Evolutionary conservation across 1,140 invertebrate genomes (phyloP), one percentile per base, ranked within the genome.

Genomic region (Conus ventricosus): DNA sequence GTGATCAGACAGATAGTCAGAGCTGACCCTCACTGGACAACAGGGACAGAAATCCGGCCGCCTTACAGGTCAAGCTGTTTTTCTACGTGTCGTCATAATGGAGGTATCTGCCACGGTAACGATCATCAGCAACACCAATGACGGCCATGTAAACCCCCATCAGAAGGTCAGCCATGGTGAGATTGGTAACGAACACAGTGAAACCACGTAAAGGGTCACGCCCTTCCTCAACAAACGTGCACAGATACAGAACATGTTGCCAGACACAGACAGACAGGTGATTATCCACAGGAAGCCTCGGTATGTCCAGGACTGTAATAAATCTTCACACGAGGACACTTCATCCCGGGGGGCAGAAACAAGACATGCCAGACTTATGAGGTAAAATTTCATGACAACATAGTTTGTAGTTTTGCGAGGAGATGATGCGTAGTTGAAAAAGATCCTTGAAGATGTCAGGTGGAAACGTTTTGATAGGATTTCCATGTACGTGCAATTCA

Each of bases 141-240:
- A 93, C 92, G 23, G 91, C 87, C 71, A 94, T 51, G 76, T 94
- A 94, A 0, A 94, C 80, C 15, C 93, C 93, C 93, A 93, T 94
- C 7, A 92, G 27, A 39, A 93, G 87, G 84, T 94, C 93, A 54
- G 92, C 91, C 6, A 91, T 25, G 51, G 89, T 88, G 7, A 94
- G 86, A 88, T 92, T 91, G 10, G 91, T 87, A 27, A 93, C 87
- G 25, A 92, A 90, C 13, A 89, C 84, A 5, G 88, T 80, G 53
- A 90, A 89, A n/a, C 90, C 87, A 54, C 89, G 89, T 13, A 88
- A 88, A 39, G 90, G 6, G 63, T 51, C 11, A 17, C 54, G 23
- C 88, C 87, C 57, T 63, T 83, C 3, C 39, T 67, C 51, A 84
- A 71, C 0, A 89, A 20, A n/a, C 91, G 55, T 53, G 88, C 89